phyloP scores from a whole-genome alignment of 2,888 invertebrate species.

The Allolobophora icterica region DNA sequence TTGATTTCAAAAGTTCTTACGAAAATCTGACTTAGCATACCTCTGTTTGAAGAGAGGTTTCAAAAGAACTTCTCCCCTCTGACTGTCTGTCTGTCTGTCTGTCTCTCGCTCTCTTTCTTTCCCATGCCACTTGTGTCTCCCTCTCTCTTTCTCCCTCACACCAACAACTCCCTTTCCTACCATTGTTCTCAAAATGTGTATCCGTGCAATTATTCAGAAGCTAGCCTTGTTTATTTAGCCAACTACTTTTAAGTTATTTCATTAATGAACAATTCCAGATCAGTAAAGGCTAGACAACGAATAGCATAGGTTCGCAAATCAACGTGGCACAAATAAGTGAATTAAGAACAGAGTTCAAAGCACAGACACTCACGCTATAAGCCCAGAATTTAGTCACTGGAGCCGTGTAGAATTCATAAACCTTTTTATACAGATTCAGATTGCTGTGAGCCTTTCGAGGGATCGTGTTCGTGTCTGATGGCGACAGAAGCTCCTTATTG shows the following conservation, averaged over 20 bases:
- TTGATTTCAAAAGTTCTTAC: neutral
- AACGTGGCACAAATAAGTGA: neutral
- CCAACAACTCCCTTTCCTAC: too few species aligned
- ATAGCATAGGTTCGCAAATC: neutral
- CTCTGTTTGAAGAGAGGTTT: neutral
- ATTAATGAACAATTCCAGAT: neutral
- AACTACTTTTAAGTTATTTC: neutral
- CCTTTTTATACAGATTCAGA: conserved; percentile 77
- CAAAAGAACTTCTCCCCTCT: neutral
- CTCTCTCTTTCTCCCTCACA: too few species aligned
- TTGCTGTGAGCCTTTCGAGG: conserved; percentile 67
- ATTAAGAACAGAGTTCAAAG: neutral
- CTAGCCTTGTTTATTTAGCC: neutral
- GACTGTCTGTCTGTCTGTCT: too few species aligned
- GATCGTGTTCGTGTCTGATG: neutral
- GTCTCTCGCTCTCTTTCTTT: neutral
- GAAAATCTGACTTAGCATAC: neutral
- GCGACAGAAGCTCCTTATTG: conserved; percentile 1
- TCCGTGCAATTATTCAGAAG: neutral
- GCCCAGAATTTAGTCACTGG: conserved; percentile 99
- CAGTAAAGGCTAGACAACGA: neutral
- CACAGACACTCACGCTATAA: conserved; percentile 81
- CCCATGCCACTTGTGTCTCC: too few species aligned
- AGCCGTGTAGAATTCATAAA: conserved; percentile 97
- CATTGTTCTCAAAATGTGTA: neutral